These are phyloP conservation scores for Antedon mediterranea DNA, from an alignment of 53 echinoderm and acorn worm genomes.

Conservation along the genomic window DNA sequence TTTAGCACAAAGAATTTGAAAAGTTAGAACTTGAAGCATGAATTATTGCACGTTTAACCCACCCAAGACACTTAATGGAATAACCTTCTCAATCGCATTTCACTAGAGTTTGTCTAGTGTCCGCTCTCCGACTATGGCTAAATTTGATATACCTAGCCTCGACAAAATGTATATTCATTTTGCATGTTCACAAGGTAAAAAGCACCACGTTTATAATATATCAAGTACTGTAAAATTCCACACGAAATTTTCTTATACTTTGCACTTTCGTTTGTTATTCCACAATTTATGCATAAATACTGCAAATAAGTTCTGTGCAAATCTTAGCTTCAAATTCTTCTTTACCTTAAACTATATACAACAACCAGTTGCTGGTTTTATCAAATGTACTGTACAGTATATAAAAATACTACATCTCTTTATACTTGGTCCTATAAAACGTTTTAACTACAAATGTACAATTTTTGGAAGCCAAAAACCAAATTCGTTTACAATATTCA, in stretches of 20 bases:
- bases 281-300: background rate
- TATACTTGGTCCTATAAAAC: background rate
- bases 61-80: background rate
- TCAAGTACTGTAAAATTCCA: background rate
- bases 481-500: background rate
- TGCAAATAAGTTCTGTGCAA: background rate
- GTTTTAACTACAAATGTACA: constrained; percentile 1
- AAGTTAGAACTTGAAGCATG: background rate
- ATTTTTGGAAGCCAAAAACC: background rate
- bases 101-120: background rate
- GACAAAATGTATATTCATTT: background rate
- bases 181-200: background rate
- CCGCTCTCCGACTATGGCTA: background rate
- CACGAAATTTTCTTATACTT: background rate
- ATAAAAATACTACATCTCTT: background rate
- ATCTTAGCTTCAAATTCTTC: background rate
- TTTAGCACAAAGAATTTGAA: background rate
- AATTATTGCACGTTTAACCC: background rate
- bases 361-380: background rate
- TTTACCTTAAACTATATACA: background rate
- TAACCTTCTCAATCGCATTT: background rate
- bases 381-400: background rate
- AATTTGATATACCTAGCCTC: background rate
- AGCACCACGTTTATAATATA: background rate
- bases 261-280: background rate